These are phyloP conservation scores for Chauna torquata DNA, from an alignment of 2,113 vertebrate species.

Conservation along the genomic window DNA sequence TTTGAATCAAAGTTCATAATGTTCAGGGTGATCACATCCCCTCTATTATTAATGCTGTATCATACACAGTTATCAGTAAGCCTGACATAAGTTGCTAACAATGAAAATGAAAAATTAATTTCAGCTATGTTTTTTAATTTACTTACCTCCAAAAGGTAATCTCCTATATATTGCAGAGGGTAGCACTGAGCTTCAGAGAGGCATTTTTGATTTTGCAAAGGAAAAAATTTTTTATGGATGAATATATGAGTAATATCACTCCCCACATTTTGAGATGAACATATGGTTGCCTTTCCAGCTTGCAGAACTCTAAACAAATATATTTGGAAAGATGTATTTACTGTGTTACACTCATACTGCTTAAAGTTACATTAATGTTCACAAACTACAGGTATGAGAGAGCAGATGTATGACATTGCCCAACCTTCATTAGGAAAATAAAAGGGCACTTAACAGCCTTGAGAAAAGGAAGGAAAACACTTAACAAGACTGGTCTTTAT, in stretches of 20 bases:
- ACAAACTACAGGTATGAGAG: neutral
- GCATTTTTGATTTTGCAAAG: slow-evolving; percentile 32
- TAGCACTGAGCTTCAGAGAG: slow-evolving; percentile 73
- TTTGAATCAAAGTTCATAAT: neutral
- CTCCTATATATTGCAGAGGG: slow-evolving; percentile 83
- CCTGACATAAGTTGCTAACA: neutral
- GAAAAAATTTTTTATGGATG: slow-evolving; percentile 59
- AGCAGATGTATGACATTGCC: no score
- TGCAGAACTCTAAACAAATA: slow-evolving; percentile 84
- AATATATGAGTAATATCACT: slow-evolving; percentile 86
- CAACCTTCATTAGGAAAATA: neutral
- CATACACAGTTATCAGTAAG: neutral
- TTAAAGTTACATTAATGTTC: neutral
- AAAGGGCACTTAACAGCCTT: neutral
- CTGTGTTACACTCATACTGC: neutral
- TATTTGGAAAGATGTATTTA: slow-evolving; percentile 16
- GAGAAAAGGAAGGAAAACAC: neutral
- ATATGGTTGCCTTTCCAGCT: slow-evolving; percentile 87
- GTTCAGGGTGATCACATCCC: neutral
- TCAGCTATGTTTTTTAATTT: neutral
- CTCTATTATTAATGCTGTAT: neutral
- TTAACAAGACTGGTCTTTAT: neutral
- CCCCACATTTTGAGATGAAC: slow-evolving; percentile 62
- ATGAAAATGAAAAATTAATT: neutral
- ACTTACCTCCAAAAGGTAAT: slow-evolving; percentile 91